phyloP scores from a whole-genome alignment of 2,797 vertebrate species.

The Acrocephalus scirpaceus region DNA sequence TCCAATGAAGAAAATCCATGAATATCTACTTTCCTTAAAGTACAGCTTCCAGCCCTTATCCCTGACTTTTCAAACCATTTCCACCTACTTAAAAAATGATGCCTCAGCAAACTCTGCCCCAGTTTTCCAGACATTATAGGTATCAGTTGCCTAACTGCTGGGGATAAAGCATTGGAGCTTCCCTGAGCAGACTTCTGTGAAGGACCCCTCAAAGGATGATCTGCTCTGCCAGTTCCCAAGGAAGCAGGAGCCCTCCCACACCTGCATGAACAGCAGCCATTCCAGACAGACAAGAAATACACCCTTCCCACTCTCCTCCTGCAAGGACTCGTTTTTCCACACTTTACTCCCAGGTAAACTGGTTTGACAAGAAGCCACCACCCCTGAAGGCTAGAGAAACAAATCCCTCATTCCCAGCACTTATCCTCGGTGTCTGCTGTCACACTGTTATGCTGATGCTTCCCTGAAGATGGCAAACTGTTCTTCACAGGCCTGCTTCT shows the following conservation, averaged over 20 bases:
- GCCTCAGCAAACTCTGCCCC: background rate
- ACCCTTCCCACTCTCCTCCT: background rate
- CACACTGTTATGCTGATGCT: background rate
- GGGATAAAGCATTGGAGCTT: background rate
- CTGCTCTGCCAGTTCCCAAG: background rate
- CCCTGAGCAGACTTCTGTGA: background rate
- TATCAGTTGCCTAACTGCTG: background rate
- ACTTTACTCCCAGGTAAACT: background rate
- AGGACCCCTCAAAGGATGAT: background rate
- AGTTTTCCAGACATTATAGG: background rate
- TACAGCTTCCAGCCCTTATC: background rate
- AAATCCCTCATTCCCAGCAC: background rate
- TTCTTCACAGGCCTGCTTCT: too few relatives aligned
- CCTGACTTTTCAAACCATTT: background rate
- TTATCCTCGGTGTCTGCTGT: background rate
- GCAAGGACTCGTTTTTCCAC: background rate
- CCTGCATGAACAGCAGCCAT: background rate
- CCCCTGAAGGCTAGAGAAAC: background rate
- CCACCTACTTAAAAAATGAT: background rate
- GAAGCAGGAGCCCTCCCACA: background rate
- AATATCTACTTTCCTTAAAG: background rate
- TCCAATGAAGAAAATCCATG: accelerated
- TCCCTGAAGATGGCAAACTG: background rate
- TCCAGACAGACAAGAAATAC: background rate
- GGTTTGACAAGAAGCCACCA: background rate